Base-by-base conservation (phyloP, 2,888 invertebrate species). In the Eurytoma adleriae region DNA sequence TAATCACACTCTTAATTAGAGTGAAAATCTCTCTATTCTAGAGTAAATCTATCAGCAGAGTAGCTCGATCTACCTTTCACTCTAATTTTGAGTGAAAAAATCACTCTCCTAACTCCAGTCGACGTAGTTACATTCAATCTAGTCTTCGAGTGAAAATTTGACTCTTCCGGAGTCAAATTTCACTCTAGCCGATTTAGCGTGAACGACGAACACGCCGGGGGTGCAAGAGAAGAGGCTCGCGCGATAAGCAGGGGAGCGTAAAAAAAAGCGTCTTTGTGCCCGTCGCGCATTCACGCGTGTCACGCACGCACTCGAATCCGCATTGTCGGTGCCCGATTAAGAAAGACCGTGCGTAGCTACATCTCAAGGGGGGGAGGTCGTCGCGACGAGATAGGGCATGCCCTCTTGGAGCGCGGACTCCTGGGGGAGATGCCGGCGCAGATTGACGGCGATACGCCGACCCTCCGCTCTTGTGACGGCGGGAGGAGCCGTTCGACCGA, bases 281-380 rank as follows among this genome's bases (percentile, higher is more conserved):
- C 30, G 14, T 12, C 50, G 4, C 30, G 18, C 18, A 66, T 48
- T 62, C 62, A 72, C 72, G 62, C 48, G 50, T 40, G 71, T 66
- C 30, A 30, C 40, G 57, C 61, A 57, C 61, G 40, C 5, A 40
- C 40, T 40, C 40, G 40, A 40, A 2, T n/a, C 5, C 50, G n/a
- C 18, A 14, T 10, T 16, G 13, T 7, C 13, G 40, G n/a, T 48
- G 48, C 50, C 61, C 50, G 61, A 71, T 71, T 71, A 59, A 71
- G 71, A 48, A 71, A 57, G 12, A 30, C 64, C 1, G 2, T 4
- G 64, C 18, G 54, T n/a, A 54, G 54, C 54, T 14, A 40, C n/a
- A 48, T 64, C 64, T 64, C 64, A 40, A 12, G 57, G 57, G 59
- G 50, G 40, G 40, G 40, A n/a, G n/a, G n/a, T n/a, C 40, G 59